Percentiles rank a stretch among this genome's conserved stretches.
These are phyloP conservation scores for Octodon degus DNA, from an alignment of 2,113 vertebrate genomes.

Conservation along the genomic window DNA sequence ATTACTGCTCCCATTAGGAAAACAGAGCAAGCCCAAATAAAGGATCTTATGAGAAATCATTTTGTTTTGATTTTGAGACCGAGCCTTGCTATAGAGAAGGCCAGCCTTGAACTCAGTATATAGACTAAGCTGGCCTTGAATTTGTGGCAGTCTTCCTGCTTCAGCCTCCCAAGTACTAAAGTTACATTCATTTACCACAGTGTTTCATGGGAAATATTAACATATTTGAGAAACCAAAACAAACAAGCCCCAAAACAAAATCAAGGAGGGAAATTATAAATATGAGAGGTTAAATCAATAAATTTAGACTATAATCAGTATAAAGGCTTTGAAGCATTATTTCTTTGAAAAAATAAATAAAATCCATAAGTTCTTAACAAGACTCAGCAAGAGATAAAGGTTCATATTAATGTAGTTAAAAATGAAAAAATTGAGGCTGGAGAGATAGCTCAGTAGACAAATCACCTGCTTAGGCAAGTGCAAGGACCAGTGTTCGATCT, in stretches of 20 bases:
- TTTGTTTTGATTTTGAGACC: not conserved
- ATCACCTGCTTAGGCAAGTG: too few species aligned
- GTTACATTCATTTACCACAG: too few species aligned
- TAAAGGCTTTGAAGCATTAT: not conserved
- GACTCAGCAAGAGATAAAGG: not conserved
- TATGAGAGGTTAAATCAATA: not conserved
- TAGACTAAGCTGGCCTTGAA: not conserved
- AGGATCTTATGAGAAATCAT: not conserved
- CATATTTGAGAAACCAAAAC: not conserved
- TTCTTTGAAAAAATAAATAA: not conserved
- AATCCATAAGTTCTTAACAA: not conserved
- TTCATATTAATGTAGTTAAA: not conserved
- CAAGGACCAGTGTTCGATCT: too few species aligned
- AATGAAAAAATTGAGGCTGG: not conserved
- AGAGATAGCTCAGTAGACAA: too few species aligned
- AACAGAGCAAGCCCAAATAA: not conserved
- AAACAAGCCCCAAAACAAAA: not conserved
- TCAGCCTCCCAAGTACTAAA: too few species aligned
- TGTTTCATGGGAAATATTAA: not conserved
- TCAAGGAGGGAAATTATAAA: not conserved
- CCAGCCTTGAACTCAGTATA: not conserved
- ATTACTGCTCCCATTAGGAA: not conserved
- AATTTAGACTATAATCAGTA: not conserved
- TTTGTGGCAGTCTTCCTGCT: not conserved
- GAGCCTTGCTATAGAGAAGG: not conserved